Percentiles rank a stretch among this genome's conserved stretches.
These are phyloP conservation scores for Odocoileus hemionus DNA, from an alignment of 2,113 vertebrate species.

Conservation along the genomic window DNA sequence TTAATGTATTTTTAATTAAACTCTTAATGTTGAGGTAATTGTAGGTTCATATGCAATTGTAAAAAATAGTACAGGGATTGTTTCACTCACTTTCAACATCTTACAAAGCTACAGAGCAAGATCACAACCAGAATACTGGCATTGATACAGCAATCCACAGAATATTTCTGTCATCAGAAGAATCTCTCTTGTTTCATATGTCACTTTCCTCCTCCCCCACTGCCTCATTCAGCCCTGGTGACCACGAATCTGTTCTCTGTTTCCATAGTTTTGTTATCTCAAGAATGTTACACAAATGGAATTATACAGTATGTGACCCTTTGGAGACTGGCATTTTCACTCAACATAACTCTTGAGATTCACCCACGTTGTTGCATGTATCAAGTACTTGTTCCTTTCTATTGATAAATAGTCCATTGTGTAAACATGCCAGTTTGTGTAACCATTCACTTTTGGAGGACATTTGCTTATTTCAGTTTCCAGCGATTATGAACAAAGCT, in stretches of 20 bases:
- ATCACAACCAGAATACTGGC: background rate
- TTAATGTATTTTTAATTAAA: background rate
- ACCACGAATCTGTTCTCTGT: background rate
- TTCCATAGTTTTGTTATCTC: background rate
- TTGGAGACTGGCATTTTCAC: background rate
- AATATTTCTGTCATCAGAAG: background rate
- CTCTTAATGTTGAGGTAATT: background rate
- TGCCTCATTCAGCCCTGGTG: background rate
- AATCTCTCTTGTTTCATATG: background rate
- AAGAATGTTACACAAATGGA: background rate
- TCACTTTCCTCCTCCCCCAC: background rate
- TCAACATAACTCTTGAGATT: background rate
- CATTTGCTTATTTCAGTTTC: background rate
- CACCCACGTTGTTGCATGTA: background rate
- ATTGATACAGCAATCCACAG: background rate
- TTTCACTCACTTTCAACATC: background rate
- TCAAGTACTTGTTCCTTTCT: background rate
- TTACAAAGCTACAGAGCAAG: background rate
- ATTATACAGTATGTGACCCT: background rate
- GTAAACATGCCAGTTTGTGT: background rate
- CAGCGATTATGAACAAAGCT: background rate
- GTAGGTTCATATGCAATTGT: background rate
- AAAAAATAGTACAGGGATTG: background rate
- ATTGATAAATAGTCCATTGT: background rate
- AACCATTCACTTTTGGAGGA: background rate